Conservation (phyloP, 2,888 invertebrate genomes). For the Folsomia candida region DNA sequence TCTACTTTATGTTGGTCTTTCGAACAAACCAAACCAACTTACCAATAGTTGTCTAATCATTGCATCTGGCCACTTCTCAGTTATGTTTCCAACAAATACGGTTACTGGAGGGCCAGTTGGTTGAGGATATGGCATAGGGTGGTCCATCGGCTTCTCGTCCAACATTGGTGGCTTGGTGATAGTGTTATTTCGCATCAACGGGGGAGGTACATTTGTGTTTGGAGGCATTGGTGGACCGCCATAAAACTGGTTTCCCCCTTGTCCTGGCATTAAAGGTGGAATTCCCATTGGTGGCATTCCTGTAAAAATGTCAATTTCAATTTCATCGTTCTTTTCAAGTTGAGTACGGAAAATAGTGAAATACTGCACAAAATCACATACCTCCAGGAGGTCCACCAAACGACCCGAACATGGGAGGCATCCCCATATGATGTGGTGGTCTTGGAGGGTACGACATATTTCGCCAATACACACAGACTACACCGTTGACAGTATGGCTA, state of each 20-base stretch:
- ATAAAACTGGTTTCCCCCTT: slow-evolving; percentile 18
- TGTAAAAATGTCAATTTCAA: too few relatives aligned
- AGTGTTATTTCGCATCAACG: slow-evolving; percentile 54
- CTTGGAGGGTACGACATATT: too few relatives aligned
- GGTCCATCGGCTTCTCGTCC: slow-evolving; percentile 34
- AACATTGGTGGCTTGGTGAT: slow-evolving; percentile 36
- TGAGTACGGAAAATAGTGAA: too few relatives aligned
- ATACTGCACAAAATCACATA: too few relatives aligned
- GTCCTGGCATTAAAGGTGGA: slow-evolving; percentile 34
- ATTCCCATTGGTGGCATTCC: slow-evolving; percentile 43
- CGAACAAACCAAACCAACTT: too few relatives aligned
- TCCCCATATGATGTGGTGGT: too few relatives aligned
- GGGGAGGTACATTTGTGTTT: slow-evolving; percentile 65
- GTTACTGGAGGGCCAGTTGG: slow-evolving; percentile 82
- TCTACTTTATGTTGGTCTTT: too few relatives aligned
- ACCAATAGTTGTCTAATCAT: slow-evolving; percentile 89
- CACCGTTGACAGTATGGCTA: too few relatives aligned
- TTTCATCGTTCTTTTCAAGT: too few relatives aligned
- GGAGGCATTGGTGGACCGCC: slow-evolving; percentile 49
- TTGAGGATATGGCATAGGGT: slow-evolving; percentile 38
- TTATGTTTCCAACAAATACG: slow-evolving; percentile 96
- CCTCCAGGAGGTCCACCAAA: too few relatives aligned
- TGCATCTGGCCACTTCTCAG: slow-evolving; percentile 88
- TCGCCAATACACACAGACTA: too few relatives aligned
- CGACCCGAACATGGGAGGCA: too few relatives aligned